Evolutionary conservation across 2,797 vertebrate species (phyloP).

Genomic region (Mormyrops boulengeri): DNA sequence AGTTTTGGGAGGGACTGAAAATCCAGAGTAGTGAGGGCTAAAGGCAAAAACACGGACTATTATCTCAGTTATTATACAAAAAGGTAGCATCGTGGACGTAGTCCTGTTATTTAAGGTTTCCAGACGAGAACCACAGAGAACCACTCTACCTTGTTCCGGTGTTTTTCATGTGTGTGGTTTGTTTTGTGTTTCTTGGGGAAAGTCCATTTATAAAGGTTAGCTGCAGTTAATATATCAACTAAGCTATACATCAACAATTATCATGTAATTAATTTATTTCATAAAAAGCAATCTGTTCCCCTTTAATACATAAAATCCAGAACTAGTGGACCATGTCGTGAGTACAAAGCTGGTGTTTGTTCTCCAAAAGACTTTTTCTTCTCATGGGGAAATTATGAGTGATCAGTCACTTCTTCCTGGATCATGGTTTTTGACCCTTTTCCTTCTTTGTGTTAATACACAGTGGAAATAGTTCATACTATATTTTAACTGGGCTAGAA

Average conservation of each 20-base stretch:
- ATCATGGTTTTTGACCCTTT: not conserved
- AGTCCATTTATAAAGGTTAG: constrained; percentile 18
- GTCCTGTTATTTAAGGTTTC: constrained; percentile 24
- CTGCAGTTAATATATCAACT: not conserved
- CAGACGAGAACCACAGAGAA: constrained; percentile 15
- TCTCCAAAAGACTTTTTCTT: not conserved
- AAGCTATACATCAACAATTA: not conserved
- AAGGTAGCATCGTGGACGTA: not conserved
- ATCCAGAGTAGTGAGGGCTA: not conserved
- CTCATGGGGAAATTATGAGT: not conserved
- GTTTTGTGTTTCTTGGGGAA: constrained; percentile 4
- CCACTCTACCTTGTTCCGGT: constrained; percentile 10
- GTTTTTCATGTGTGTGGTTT: not conserved
- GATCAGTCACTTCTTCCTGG: not conserved
- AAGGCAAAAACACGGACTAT: not conserved
- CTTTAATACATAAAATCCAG: not conserved
- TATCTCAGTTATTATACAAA: not conserved
- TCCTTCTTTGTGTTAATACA: not conserved
- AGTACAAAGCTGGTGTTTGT: not conserved
- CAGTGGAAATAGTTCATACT: not conserved
- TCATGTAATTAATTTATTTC: not conserved
- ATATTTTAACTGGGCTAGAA: too few species aligned
- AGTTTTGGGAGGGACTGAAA: not conserved
- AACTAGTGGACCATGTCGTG: not conserved
- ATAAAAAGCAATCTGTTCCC: not conserved